Evolutionary conservation across 2,797 vertebrate species (phyloP), one percentile per base, ranked within the genome.

Genomic region (Podargus strigoides): DNA sequence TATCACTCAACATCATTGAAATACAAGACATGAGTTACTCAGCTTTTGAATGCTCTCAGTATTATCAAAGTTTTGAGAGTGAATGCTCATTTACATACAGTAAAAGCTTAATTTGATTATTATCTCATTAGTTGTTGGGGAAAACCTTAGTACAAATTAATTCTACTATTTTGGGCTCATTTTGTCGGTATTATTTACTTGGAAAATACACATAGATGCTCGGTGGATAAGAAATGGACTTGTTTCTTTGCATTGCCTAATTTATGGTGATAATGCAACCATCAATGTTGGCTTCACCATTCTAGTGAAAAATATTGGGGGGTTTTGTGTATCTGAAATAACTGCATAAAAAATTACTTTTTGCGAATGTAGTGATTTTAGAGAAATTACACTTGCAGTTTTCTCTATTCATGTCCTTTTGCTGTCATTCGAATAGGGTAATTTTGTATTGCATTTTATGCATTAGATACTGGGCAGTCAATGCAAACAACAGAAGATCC

Each of bases 141-240:
- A 96, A 95, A 97, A 64, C 4, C 6, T 87, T 56, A 84, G 7
- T 88, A 30, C 12, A 23, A 75, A 58, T 3, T 14, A 95, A 83
- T 82, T 59, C 85, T 69, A 58, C 14, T 76, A 42, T 85, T 96
- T 90, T 66, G 60, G 37, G 28, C 24, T 94, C 6, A 41, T 50
- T 93, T 67, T 83, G 72, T 94, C 91, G 36, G 47, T 93, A 49
- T 10, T 84, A 18, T 95, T 96, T 93, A 70, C 77, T 95, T 93
- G 50, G 28, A 95, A 78, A 95, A 94, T 90, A 58, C 34, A 4
- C 39, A 64, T 62, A 68, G 78, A 44, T 81, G 30, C 64, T 94
- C 81, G 64, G 56, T 95, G 84, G 88, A 76, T 77, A 68, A 78
- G 88, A 95, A 92, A 76, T 60, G 1, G 34, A 15, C 16, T 64